These are phyloP conservation scores for Drosophila parvula DNA, from an alignment of 1,140 invertebrate species.

Conservation along the genomic window DNA sequence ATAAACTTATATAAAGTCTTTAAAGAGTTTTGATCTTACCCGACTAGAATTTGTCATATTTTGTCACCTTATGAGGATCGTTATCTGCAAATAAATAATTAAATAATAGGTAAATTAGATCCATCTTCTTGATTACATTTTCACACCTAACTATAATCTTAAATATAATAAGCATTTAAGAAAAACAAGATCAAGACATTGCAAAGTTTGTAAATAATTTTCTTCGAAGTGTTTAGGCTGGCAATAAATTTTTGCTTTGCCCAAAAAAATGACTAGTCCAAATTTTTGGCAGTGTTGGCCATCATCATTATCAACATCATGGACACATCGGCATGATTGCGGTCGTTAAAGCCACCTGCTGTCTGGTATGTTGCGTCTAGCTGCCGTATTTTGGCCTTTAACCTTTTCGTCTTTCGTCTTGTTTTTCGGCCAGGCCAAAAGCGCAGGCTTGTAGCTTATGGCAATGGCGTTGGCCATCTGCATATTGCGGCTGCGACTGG, in stretches of 20 bases:
- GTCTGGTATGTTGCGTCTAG: slow-evolving; percentile 49
- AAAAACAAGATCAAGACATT: neutral
- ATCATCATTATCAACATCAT: slow-evolving; percentile 51
- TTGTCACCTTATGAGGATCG: too few relatives aligned
- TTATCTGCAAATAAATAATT: slow-evolving; percentile 6
- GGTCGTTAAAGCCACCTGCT: slow-evolving; percentile 75
- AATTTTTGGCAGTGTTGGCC: slow-evolving; percentile 26
- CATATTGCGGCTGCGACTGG: slow-evolving; percentile 44
- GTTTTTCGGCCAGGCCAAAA: slow-evolving; percentile 41
- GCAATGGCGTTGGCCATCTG: slow-evolving; percentile 49
- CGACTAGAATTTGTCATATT: too few relatives aligned
- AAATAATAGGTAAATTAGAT: neutral
- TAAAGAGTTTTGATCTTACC: neutral
- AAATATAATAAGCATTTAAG: neutral
- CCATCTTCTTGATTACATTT: too few relatives aligned
- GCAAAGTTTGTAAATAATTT: neutral
- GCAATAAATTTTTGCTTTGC: too few relatives aligned
- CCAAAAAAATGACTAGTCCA: neutral
- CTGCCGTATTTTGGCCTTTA: slow-evolving; percentile 75
- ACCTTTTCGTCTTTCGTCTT: slow-evolving; percentile 55
- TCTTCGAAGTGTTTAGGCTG: fast-evolving
- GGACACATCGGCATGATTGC: slow-evolving; percentile 46
- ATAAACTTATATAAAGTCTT: neutral
- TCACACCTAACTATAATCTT: too few relatives aligned
- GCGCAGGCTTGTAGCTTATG: slow-evolving; percentile 49